Percentiles rank a stretch among this genome's conserved stretches.
Evolutionary conservation across 2,113 vertebrate genomes (phyloP).

Genomic region (Serinus canaria): DNA sequence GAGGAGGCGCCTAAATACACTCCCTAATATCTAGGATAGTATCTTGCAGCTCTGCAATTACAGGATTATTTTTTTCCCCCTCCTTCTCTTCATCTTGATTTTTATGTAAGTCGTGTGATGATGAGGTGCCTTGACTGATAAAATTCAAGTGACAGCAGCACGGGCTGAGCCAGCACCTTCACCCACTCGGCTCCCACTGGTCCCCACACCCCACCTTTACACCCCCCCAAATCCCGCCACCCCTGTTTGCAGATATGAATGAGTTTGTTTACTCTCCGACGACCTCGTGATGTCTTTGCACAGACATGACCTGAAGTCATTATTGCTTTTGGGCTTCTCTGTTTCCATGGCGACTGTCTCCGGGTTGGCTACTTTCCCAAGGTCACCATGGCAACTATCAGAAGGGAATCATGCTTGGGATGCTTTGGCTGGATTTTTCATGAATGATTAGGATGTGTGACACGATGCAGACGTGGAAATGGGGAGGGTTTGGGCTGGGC

Average conservation of each 20-base stretch:
- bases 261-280: conserved; percentile 64
- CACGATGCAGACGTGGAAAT: conserved; percentile 72
- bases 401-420: conserved; percentile 80
- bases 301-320: conserved; percentile 71
- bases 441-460: conserved; percentile 83
- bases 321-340: conserved; percentile 77
- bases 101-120: conserved; percentile 22
- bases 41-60: conserved; percentile 1
- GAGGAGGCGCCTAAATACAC: conserved; percentile 38
- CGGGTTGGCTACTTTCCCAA: conserved; percentile 80
- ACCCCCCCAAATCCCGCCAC: not conserved
- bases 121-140: not conserved
- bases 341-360: conserved; percentile 78
- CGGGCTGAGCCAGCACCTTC: conserved; percentile 23
- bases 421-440: conserved; percentile 79
- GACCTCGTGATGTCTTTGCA: conserved; percentile 61
- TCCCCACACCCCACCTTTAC: not conserved
- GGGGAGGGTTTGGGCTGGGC: conserved; percentile 54
- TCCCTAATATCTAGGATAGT: conserved; percentile 35
- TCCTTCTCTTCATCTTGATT: not conserved
- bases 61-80: not conserved
- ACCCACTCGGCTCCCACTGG: not conserved
- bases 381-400: conserved; percentile 83
- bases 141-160: not conserved
- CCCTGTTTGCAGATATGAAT: conserved; percentile 27